Conservation (phyloP, 2,113 vertebrate genomes). For the Rhinoptilus africanus region DNA sequence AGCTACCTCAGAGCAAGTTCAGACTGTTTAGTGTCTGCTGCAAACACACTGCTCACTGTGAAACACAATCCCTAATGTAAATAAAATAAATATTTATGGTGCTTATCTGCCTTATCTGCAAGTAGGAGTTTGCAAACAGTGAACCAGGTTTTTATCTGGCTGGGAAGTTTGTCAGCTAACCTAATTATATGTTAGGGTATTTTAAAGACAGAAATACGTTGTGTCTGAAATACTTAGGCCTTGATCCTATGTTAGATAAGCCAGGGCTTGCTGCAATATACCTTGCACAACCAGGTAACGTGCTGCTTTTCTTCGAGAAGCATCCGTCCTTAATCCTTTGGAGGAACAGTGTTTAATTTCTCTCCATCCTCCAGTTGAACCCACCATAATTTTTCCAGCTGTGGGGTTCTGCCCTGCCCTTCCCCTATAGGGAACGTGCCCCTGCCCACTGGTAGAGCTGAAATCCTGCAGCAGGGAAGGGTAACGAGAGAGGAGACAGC, state of each 20-base stretch:
- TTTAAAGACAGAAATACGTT: constrained; percentile 39
- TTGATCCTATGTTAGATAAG: constrained; percentile 56
- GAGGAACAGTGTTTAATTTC: background rate
- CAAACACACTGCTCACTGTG: constrained; percentile 20
- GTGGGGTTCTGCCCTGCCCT: background rate
- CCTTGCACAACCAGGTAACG: background rate
- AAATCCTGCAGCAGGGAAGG: background rate
- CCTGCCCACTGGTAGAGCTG: background rate
- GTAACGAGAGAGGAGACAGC: background rate
- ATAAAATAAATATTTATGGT: constrained; percentile 58
- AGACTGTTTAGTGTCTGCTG: constrained; percentile 18
- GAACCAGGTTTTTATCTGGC: constrained; percentile 54
- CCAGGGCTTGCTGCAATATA: background rate
- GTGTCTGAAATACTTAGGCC: constrained; percentile 39
- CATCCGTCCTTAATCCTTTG: background rate
- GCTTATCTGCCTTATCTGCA: constrained; percentile 42
- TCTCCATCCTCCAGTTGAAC: background rate
- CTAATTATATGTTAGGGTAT: constrained; percentile 35
- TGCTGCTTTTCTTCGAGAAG: constrained; percentile 4
- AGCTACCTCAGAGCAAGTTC: constrained; percentile 15
- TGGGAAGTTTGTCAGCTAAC: constrained; percentile 49
- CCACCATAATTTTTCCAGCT: background rate
- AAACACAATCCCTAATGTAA: constrained; percentile 45
- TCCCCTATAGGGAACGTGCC: background rate
- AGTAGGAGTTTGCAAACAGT: constrained; percentile 33